Base-by-base conservation (phyloP, 1,140 invertebrate species). In the Zophobas morio region DNA sequence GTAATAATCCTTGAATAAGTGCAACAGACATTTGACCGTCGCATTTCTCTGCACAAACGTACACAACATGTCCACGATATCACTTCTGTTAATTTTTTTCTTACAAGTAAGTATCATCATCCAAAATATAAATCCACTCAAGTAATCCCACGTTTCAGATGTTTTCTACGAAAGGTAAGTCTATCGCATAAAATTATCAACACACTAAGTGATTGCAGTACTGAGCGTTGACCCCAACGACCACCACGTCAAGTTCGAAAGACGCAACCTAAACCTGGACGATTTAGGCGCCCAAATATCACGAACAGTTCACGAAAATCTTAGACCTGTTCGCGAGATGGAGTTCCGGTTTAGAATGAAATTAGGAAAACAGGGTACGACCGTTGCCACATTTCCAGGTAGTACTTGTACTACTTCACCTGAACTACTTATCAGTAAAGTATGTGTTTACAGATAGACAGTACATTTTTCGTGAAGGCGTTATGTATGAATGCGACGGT, bases 291-390 rank as follows among this genome's bases (percentile, higher is more conserved):
- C 33, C 3, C 8, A 20, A 4, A 71, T 71, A 0, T 6, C 3
- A 1, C 42, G 46, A 5, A 37, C 42, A 36, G 66, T 71, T 5
- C 35, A 51, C 32, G 47, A 72, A n/a, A 35, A 6, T n/a, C 8
- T 72, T 2, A 56, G 37, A 51, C 47, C 70, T n/a, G 70, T 72
- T 8, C 37, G 66, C 1, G 66, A 47, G 6, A 46, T 71, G 66
- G 37, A 71, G n/a, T 49, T 35, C 39, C 42, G 47, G 0, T 39
- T 49, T 8, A 71, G 35, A 46, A 47, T 71, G 1, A 71, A 49
- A 20, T 49, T 34, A 33, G 66, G 66, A 2, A 46, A 32, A 4
- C 1, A 37, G 33, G 66, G 66, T 4, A 71, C 66, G 3, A 70
- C 66, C 2, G 46, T 70, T 49, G 66, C 66, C 6, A 60, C 6